Conservation (phyloP, 2,797 vertebrate species). For the Sciurus carolinensis region DNA sequence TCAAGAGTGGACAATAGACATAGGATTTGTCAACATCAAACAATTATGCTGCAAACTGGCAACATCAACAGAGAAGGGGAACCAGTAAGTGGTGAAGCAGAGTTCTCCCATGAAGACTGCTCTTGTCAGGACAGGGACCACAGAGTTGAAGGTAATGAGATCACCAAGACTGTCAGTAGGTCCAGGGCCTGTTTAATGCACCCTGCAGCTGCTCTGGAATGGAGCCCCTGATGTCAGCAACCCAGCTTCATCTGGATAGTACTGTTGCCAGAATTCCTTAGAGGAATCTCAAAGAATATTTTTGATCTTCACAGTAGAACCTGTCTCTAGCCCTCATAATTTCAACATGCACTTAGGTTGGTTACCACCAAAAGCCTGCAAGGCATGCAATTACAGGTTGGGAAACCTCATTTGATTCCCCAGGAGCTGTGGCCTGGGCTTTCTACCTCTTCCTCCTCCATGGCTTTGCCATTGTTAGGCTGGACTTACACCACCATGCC, state of each 20-base stretch:
- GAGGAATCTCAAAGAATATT: neutral
- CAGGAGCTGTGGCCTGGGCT: neutral
- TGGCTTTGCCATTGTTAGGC: neutral
- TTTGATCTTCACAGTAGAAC: neutral
- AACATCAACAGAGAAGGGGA: neutral
- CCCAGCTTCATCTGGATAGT: neutral
- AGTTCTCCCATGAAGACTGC: neutral
- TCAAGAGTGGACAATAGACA: neutral
- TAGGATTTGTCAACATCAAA: neutral
- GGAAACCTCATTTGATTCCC: neutral
- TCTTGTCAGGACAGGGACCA: neutral
- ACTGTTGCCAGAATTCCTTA: neutral
- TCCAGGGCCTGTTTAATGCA: neutral
- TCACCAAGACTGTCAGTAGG: neutral
- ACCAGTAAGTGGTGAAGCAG: accelerated
- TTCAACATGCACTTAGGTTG: neutral
- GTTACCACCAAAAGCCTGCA: neutral
- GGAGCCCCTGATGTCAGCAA: neutral
- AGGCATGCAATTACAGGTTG: neutral
- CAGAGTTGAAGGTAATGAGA: neutral
- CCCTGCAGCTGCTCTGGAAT: neutral
- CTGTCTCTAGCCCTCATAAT: neutral
- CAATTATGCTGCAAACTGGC: neutral
- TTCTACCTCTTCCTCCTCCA: neutral
- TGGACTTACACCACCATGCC: neutral